These are phyloP conservation scores for Papilio xuthus DNA, from an alignment of 1,140 invertebrate genomes.

Conservation along the genomic window DNA sequence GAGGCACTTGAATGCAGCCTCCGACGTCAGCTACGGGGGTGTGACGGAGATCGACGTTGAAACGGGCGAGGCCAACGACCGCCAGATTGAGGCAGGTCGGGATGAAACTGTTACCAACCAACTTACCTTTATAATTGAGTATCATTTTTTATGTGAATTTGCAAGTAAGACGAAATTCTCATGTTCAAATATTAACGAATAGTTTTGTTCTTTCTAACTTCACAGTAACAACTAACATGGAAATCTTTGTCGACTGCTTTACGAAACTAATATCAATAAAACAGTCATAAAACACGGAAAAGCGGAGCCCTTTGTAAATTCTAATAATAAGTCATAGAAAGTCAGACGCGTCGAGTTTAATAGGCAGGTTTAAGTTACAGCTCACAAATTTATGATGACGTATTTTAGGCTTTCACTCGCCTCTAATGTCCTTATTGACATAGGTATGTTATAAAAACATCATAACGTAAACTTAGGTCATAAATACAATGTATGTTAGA, in stretches of 20 bases:
- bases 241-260: background rate
- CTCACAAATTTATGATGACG: slow-evolving; percentile 29
- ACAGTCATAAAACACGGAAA: slow-evolving; percentile 33
- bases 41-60: slow-evolving; percentile 48
- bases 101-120: slow-evolving; percentile 24
- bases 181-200: background rate
- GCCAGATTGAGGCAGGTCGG: slow-evolving; percentile 55
- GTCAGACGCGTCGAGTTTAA: slow-evolving; percentile 16
- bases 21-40: slow-evolving; percentile 49
- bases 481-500: background rate
- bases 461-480: background rate
- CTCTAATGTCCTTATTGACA: slow-evolving; percentile 21
- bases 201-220: background rate
- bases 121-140: background rate
- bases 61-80: slow-evolving; percentile 57
- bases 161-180: background rate
- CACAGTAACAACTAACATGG: background rate
- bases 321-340: slow-evolving; percentile 27
- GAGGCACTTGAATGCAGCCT: slow-evolving; percentile 53
- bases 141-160: background rate
- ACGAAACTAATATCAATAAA: slow-evolving; percentile 36
- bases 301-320: slow-evolving; percentile 21
- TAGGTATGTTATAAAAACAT: background rate
- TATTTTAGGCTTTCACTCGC: slow-evolving; percentile 28
- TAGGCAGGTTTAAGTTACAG: slow-evolving; percentile 24